phyloP scores from a whole-genome alignment of 2,797 vertebrate species.

The Spinibarbus caldwelli region DNA sequence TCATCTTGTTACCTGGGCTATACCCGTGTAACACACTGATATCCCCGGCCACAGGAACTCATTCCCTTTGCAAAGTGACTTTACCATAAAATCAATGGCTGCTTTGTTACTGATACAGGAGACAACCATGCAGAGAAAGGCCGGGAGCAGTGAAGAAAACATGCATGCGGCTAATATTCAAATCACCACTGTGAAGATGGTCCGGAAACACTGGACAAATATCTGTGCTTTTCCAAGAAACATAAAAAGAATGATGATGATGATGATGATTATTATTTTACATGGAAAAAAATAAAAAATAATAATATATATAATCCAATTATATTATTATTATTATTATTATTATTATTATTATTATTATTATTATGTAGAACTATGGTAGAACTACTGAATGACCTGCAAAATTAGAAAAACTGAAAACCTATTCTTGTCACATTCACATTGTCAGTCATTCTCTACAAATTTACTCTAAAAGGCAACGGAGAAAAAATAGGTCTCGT shows the following conservation, averaged over 20 bases:
- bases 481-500: background rate
- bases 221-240: background rate
- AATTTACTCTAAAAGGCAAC: constrained; percentile 24
- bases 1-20: constrained; percentile 98
- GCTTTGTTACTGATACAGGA: constrained; percentile 88
- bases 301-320: too few species aligned
- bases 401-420: background rate
- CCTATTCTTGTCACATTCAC: background rate
- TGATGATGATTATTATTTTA: too few species aligned
- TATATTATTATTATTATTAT: background rate
- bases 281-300: too few species aligned
- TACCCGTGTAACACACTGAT: constrained; percentile 98
- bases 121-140: constrained; percentile 77
- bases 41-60: constrained; percentile 93
- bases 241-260: background rate
- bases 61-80: constrained; percentile 96
- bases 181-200: background rate
- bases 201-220: background rate
- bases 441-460: background rate
- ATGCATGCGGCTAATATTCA: constrained; percentile 37
- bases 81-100: constrained; percentile 97
- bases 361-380: too few species aligned
- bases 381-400: background rate
- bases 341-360: background rate
- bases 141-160: constrained; percentile 54